These are phyloP conservation scores for Hipposideros larvatus DNA, from an alignment of 2,797 vertebrate species.

Conservation along the genomic window DNA sequence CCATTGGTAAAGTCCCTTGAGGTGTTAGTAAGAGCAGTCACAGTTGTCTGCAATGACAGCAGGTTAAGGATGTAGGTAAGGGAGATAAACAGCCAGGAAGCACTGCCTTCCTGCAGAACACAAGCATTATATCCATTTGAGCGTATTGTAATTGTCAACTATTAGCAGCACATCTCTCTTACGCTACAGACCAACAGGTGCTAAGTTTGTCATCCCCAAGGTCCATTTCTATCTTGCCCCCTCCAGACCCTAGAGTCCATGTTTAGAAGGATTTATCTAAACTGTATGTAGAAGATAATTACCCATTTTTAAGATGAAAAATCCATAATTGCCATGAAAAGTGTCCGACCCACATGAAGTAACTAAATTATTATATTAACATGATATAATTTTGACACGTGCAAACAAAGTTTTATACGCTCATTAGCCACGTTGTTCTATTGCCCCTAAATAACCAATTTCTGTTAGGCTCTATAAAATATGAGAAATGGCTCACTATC, in stretches of 20 bases:
- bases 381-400: not conserved
- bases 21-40: not conserved
- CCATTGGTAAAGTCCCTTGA: not conserved
- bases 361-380: not conserved
- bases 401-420: not conserved
- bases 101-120: not conserved
- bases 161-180: not conserved
- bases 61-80: not conserved
- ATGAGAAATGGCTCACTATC: not conserved
- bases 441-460: not conserved
- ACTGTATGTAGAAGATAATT: not conserved
- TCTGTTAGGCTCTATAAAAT: not conserved
- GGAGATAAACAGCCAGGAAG: not conserved
- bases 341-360: not conserved
- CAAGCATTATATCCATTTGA: not conserved
- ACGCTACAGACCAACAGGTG: not conserved
- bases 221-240: not conserved
- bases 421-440: conserved; percentile 11
- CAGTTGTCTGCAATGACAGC: not conserved
- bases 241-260: not conserved
- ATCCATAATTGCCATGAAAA: conserved; percentile 7
- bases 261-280: conserved; percentile 51
- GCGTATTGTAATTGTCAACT: not conserved
- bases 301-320: conserved; percentile 10
- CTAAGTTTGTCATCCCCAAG: not conserved